Base-by-base conservation (phyloP, 92 coral and sea anemone species). In the Zoanthus solanderi region DNA sequence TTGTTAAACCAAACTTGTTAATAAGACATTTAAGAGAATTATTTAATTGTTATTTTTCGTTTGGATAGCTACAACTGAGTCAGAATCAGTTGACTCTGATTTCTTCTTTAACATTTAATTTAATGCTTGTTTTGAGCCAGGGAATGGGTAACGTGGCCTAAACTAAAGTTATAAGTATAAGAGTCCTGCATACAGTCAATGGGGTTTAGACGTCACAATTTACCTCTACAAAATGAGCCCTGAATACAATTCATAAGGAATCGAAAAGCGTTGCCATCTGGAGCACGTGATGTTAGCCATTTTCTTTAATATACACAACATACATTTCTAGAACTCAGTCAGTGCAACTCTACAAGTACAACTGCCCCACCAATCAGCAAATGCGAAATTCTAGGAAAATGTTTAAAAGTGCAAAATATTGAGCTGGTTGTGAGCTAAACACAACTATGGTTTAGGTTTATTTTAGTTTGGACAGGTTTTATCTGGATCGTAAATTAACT, bases 221-320 rank as follows among this genome's bases (percentile, higher is more conserved):
- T 52, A 42, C 16, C 6, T 54, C 58, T 29, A 32, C 31, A 65
- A 45, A 81, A 47, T 42, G 60, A n/a, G 44, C 63, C n/a, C 28
- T 76, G 28, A 79, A 66, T 66, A 67, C 74, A 65, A 61, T 45
- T 80, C 46, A 60, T 52, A 79, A 34, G 72, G 2, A 37, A 37
- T 23, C 3, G 84, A 42, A 78, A 66, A 81, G 76, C 85, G 74
- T 68, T 81, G 85, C 75, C 61, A 65, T 65, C 44, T 65, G 16
- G 74, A 80, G 67, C 82, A 77, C 82, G 82, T 77, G 82, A 77
- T 30, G n/a, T 54, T 77, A 46, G 56, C 56, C 56, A 50, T 11
- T 50, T 50, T 50, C 12, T 50, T 3, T 37, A 37, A 37, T 37
- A 37, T 37, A 37, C 42, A 37, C 42, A 37, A 48, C 44, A 11